phyloP scores from a whole-genome alignment of 2,113 vertebrate genomes.

The Triplophysa dalaica region DNA sequence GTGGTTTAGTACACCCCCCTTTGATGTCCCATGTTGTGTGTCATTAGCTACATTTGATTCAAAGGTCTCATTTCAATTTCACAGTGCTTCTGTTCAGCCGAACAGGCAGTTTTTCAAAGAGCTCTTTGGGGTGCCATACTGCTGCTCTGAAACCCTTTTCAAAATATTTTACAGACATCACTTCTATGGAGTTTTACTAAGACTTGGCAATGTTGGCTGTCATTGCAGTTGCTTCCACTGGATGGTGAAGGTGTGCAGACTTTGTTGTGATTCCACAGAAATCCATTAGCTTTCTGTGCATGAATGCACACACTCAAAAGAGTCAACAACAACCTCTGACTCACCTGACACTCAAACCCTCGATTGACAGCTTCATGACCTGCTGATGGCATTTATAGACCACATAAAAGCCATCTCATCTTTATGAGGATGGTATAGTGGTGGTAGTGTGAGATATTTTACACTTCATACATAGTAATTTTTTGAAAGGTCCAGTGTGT shows the following conservation, averaged over 20 bases:
- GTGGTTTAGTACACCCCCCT: constrained; percentile 32
- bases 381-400: constrained; percentile 19
- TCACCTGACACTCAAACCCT: constrained; percentile 26
- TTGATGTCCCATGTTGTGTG: constrained; percentile 35
- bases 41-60: constrained; percentile 36
- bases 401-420: not conserved
- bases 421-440: not conserved
- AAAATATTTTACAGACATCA: constrained; percentile 41
- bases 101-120: constrained; percentile 21
- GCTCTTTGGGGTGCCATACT: constrained; percentile 18
- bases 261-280: constrained; percentile 24
- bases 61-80: constrained; percentile 49
- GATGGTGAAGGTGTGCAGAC: constrained; percentile 45
- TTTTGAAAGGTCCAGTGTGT: not conserved
- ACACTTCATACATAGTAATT: not conserved
- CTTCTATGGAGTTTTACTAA: constrained; percentile 56
- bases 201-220: constrained; percentile 41
- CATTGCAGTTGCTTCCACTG: constrained; percentile 48
- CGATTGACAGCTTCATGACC: constrained; percentile 25
- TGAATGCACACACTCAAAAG: constrained; percentile 41
- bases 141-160: constrained; percentile 16
- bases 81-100: constrained; percentile 41
- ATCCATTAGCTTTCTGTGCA: constrained; percentile 44
- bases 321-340: constrained; percentile 17
- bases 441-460: not conserved